Conservation (phyloP, 1,140 invertebrate species). For the Parapsyche elsis region DNA sequence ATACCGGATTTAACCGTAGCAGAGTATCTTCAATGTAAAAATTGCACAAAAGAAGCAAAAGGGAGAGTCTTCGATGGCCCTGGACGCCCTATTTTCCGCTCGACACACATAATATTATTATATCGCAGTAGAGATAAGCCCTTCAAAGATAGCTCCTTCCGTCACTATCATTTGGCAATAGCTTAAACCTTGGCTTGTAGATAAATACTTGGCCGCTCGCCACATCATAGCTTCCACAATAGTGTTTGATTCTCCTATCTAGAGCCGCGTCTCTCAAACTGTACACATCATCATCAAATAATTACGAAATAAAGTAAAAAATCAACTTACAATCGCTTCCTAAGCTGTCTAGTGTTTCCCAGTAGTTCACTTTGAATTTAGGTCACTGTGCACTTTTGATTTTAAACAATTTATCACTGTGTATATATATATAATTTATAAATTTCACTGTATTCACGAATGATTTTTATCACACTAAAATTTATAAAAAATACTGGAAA, state of each 20-base stretch:
- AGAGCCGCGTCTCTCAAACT: neutral
- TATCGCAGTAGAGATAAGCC: neutral
- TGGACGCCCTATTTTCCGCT: slow-evolving; percentile 9
- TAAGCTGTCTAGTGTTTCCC: neutral
- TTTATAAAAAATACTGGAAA: neutral
- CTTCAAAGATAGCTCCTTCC: slow-evolving; percentile 28
- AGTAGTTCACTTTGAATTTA: neutral
- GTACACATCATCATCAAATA: neutral
- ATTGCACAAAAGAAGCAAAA: no score
- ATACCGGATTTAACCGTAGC: no score
- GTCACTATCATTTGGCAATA: slow-evolving; percentile 29
- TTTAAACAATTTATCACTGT: slow-evolving; percentile 12
- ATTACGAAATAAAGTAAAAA: neutral
- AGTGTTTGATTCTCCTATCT: slow-evolving; percentile 5
- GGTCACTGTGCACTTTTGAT: neutral
- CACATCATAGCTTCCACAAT: slow-evolving; percentile 25
- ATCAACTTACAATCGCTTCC: neutral
- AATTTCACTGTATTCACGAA: neutral
- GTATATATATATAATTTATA: neutral
- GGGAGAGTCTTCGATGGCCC: neutral
- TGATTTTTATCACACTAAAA: neutral
- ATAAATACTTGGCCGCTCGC: slow-evolving; percentile 21
- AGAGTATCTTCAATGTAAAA: neutral
- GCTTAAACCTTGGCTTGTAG: slow-evolving; percentile 28
- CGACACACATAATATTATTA: neutral